phyloP scores from a whole-genome alignment of 2,113 vertebrate genomes.

The Corvus moneduloides region DNA sequence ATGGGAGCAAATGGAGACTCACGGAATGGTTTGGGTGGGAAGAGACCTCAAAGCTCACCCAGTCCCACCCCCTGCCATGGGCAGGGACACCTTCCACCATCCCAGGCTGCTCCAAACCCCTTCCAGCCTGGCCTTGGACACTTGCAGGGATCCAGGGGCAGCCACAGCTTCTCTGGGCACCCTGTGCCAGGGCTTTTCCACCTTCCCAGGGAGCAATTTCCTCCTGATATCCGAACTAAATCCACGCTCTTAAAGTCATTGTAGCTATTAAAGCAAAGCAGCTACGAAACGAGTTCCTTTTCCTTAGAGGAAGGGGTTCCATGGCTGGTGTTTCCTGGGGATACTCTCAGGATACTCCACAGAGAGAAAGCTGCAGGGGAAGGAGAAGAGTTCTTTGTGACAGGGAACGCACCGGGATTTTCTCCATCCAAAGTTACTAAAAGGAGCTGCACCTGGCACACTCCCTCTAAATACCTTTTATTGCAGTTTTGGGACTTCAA shows the following conservation, averaged over 20 bases:
- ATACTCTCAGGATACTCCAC: background rate
- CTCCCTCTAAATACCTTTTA: fast-evolving
- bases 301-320: background rate
- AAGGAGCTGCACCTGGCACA: background rate
- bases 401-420: background rate
- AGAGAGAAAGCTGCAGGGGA: background rate
- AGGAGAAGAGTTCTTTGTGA: background rate
- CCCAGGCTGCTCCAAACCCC: background rate
- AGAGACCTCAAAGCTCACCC: fast-evolving
- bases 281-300: background rate
- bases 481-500: background rate
- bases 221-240: background rate
- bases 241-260: fast-evolving
- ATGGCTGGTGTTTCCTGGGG: background rate
- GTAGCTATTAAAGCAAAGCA: background rate
- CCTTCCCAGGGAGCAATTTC: background rate
- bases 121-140: fast-evolving
- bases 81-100: background rate
- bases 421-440: background rate
- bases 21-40: background rate
- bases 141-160: background rate
- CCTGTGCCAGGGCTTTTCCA: background rate
- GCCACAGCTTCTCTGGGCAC: background rate
- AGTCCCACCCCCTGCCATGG: background rate
- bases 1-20: fast-evolving